A percentile compares a stretch with the other conserved stretches of the same genome.
Conservation (phyloP, 2,888 invertebrate genomes). For the Tiphia femorata region DNA sequence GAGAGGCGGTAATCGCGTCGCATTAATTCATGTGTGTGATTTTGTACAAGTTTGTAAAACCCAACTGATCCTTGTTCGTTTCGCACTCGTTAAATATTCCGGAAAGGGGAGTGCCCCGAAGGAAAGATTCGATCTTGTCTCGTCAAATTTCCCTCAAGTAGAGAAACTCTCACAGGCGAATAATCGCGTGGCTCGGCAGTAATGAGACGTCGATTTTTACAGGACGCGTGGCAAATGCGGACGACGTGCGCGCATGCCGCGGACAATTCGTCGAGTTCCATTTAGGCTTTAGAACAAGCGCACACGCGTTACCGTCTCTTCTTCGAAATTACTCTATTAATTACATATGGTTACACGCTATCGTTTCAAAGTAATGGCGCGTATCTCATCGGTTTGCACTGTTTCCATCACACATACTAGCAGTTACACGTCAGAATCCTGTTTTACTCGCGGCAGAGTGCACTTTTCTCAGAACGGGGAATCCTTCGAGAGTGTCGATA, state of each 20-base stretch:
- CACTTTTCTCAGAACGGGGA: too few species aligned
- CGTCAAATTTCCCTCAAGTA: too few species aligned
- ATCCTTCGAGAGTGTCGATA: too few species aligned
- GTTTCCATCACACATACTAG: neutral
- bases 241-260: neutral
- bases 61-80: too few species aligned
- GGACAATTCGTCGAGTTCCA: neutral
- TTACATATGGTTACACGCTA: slow-evolving; percentile 15
- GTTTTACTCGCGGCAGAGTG: too few species aligned
- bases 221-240: too few species aligned
- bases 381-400: slow-evolving; percentile 29
- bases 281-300: too few species aligned
- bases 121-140: neutral
- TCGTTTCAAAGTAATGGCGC: slow-evolving; percentile 25
- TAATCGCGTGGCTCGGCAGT: neutral
- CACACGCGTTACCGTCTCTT: neutral
- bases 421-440: too few species aligned
- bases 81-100: too few species aligned
- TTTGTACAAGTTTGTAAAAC: too few species aligned
- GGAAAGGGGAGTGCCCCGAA: neutral
- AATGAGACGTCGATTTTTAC: neutral
- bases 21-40: neutral
- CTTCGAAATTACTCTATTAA: slow-evolving; percentile 6
- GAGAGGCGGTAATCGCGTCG: neutral
- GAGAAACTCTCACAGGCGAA: too few species aligned